Conservation (phyloP, 2,797 vertebrate genomes). For the Ptychobarbus kaznakovi region DNA sequence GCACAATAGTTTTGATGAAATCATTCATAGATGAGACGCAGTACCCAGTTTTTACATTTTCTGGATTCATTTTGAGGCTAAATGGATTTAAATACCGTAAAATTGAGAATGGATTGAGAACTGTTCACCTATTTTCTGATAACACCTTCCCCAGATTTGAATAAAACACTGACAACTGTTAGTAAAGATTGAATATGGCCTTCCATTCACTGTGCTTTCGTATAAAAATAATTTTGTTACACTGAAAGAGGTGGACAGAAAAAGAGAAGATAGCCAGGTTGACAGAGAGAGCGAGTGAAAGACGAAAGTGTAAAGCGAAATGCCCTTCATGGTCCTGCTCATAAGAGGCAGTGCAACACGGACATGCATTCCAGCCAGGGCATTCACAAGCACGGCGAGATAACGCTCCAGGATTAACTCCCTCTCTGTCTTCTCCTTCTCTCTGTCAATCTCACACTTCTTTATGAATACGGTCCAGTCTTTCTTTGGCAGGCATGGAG, state of each 20-base stretch:
- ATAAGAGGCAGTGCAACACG: constrained; percentile 52
- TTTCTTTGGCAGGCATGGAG: constrained; percentile 70
- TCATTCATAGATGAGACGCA: neutral
- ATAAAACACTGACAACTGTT: neutral
- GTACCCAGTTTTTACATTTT: neutral
- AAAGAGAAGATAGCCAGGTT: constrained; percentile 20
- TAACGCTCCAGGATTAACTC: constrained; percentile 66
- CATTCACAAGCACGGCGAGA: constrained; percentile 55
- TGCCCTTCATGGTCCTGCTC: constrained; percentile 56
- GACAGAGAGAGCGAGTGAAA: constrained; percentile 24
- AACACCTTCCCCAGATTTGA: neutral
- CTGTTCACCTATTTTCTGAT: neutral
- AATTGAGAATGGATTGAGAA: neutral
- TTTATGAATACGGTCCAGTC: constrained; percentile 70
- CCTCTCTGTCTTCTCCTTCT: constrained; percentile 47
- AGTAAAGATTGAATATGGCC: constrained; percentile 4
- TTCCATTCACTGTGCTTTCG: constrained; percentile 12
- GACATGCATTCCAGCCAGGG: constrained; percentile 56
- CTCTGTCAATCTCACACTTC: constrained; percentile 62
- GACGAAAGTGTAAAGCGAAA: constrained; percentile 53
- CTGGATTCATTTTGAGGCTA: neutral
- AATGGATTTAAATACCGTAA: neutral
- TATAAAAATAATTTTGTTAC: constrained; percentile 32
- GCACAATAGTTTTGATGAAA: neutral
- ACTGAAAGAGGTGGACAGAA: neutral